Evolutionary conservation across 2,888 invertebrate species (phyloP), one percentile per base, ranked within the genome.

Genomic region (Pristionchus fissidentatus): DNA sequence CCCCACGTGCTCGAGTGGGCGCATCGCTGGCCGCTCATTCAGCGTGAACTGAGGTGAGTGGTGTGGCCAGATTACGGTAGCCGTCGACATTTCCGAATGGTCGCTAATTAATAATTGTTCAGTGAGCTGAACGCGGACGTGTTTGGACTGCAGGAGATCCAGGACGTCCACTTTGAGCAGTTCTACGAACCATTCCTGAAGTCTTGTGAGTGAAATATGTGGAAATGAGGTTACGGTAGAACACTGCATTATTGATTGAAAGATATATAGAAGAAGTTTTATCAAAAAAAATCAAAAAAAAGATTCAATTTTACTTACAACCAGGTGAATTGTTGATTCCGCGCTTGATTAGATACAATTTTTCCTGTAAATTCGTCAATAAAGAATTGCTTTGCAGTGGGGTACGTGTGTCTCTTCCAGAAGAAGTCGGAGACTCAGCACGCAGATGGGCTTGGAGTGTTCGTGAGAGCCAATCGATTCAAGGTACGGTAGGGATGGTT

Each of bases 321-420:
- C n/a, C n/a, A n/a, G n/a, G n/a, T n/a, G n/a, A n/a, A n/a, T n/a
- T n/a, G n/a, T n/a, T n/a, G n/a, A n/a, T n/a, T n/a, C n/a, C n/a
- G n/a, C n/a, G n/a, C n/a, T n/a, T n/a, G n/a, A n/a, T n/a, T n/a
- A n/a, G n/a, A n/a, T n/a, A 55, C 55, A n/a, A 55, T 15, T 7
- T 22, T 55, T 55, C 19, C 62, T 49, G 8, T 46, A 75, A 46
- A 0, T 13, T 29, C 75, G 49, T 19, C 46, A 38, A 13, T 26
- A 26, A 29, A 10, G 32, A 55, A 38, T 78, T 19, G 22, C 15
- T 22, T 83, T 83, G 52, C 55, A 83, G 83, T 83, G 73, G 96
- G 96, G 1, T 96, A 96, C 91, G 93, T 93, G 46, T 95, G 95
- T 77, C 92, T 96, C 4, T 97, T 95, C 92, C 96, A 97, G 93